Evolutionary conservation across 1,140 invertebrate genomes (phyloP), one percentile per base, ranked within the genome.

Genomic region (Bursaphelenchus mucronatus): DNA sequence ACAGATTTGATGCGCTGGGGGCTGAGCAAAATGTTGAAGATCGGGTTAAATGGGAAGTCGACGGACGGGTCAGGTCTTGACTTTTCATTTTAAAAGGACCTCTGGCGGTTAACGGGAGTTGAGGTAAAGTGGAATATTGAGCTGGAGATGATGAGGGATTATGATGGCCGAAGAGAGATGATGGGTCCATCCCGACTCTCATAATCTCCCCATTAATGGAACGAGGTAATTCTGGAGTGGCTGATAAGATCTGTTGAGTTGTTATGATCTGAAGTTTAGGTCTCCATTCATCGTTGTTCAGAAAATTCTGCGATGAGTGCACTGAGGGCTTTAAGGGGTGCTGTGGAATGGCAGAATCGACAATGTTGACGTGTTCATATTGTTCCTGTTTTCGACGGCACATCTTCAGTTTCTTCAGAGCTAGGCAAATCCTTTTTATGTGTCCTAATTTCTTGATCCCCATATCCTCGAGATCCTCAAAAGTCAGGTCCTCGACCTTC

Each of bases 401-500:
- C n/a, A 71, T 72, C 65, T 97, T 96, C 13, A 97, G 88, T 82
- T 93, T 87, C 82, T 97, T 97, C 71, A 97, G 95, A 59, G 94
- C 94, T 71, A 98, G 84, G 73, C 94, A 88, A 69, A 98, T 89
- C 84, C 96, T 94, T 86, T 99, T 99, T 83, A 98, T 94, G 82
- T 98, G 95, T 30, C 95, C 95, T 63, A 87, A 74, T 75, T 85
- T 85, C 64, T 82, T 83, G 71, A 98, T 95, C 54, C 95, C 95
- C 84, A 97, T 94, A 40, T 97, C 95, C 85, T 98, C 95, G 71
- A 98, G 86, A 85, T 98, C 95, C 21, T 70, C 95, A 92, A 94
- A 97, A 65, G 90, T 92, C 46, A 97, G 87, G 78, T 95, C 91
- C 45, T 90, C 90, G 53, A 87, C 82, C 53, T 85, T 81, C 74